Evolutionary conservation across 2,888 invertebrate species (phyloP), one percentile per base, ranked within the genome.

Genomic region (Malthinus seriepunctatus): DNA sequence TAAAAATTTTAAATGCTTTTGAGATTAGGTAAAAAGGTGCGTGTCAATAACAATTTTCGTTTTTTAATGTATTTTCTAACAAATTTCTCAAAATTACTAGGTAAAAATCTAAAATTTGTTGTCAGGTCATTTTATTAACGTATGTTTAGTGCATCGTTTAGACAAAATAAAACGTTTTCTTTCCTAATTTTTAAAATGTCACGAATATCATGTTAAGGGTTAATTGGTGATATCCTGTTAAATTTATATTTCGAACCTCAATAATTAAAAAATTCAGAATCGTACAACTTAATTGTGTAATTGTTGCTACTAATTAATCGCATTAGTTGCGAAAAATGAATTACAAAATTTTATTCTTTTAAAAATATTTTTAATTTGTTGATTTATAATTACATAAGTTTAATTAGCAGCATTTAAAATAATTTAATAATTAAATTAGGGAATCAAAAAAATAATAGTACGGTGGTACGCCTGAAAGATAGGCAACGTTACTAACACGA

Each of bases 201-300:
- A 69, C 69, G 69, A 69, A 67, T 66, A 65, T 65, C 67, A 67
- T 69, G 67, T 67, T 63, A 51, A 58, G 60, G 62, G 62, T 56
- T 67, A 69, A 69, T 69, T 66, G 67, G 64, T 66, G 66, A 69
- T 66, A 67, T 69, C 67, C 67, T 47, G 57, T 42, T 42, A 32
- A 46, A 51, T 23, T 2, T 5, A 23, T 23, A 3, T 23, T 23
- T 5, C 5, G 2, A 3, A 23, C 23, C n/a, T n/a, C n/a, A n/a
- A n/a, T n/a, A n/a, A n/a, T n/a, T n/a, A n/a, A n/a, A n/a, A n/a
- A n/a, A n/a, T n/a, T n/a, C n/a, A n/a, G n/a, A n/a, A n/a, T n/a
- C n/a, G n/a, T n/a, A n/a, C n/a, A n/a, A n/a, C n/a, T n/a, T n/a
- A n/a, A n/a, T n/a, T n/a, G n/a, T n/a, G n/a, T n/a, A n/a, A n/a